Base-by-base conservation (phyloP, 2,797 vertebrate genomes). In the Orestias chungarensis region DNA sequence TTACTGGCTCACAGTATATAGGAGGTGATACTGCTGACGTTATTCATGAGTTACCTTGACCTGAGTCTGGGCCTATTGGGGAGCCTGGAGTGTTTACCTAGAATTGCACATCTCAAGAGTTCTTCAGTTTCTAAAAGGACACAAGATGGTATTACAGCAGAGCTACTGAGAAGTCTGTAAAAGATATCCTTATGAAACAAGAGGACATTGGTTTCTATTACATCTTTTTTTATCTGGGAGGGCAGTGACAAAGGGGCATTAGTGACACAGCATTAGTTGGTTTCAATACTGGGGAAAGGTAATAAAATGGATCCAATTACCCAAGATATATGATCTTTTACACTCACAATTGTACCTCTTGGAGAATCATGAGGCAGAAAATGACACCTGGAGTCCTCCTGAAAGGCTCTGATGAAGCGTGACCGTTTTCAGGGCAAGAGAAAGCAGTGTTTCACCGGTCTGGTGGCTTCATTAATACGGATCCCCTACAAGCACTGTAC, bases 161-260 rank as follows among this genome's bases (percentile, higher is more conserved):
- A 76, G 76, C 35, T 42, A 74, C 44, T 1, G 50, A 78, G 67
- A 50, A 79, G 73, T 74, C 78, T 82, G 89, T 88, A 93, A 87
- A 89, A 54, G 83, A 90, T 88, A 87, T 83, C 80, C 59, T 49
- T 2, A 65, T 78, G 91, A 88, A 93, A 93, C 73, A 66, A 64
- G 82, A 91, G 79, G 74, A 82, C 83, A 1, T 49, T 0, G 81
- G 89, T 91, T 81, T 93, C 78, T n/a, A 71, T 89, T 91, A 88
- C 85, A 84, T 74, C n/a, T 52, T 71, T 87, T 80, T 84, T 57
- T 59, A 20, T 59, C 55, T 23, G 66, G 72, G 70, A 80, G 78
- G 80, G 76, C 79, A 79, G 47, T 78, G 69, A 76, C 70, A 74
- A 80, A 57, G n/a, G 64, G 62, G 74, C 61, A 43, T 74, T 54